Conservation (phyloP, 1,140 invertebrate species). For the Zaprionus kolodkinae region DNA sequence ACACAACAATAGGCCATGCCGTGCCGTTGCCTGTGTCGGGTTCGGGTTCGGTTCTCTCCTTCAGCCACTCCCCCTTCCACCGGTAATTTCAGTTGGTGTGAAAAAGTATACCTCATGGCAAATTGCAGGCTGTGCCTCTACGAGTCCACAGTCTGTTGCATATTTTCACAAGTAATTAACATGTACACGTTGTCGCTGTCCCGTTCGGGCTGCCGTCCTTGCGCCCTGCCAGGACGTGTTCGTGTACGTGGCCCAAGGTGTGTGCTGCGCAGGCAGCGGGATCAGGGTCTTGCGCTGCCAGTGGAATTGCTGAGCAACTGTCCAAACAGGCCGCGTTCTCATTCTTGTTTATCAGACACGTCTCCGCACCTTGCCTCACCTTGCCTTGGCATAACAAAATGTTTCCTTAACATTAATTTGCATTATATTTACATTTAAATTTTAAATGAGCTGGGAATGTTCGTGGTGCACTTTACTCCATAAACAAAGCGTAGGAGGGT, state of each 20-base stretch:
- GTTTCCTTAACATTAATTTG: slow-evolving; percentile 76
- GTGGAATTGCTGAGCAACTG: slow-evolving; percentile 60
- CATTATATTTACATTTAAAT: slow-evolving; percentile 80
- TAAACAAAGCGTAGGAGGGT: slow-evolving; percentile 1
- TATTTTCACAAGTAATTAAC: slow-evolving; percentile 83
- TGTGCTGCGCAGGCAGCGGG: not conserved
- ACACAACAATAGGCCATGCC: slow-evolving; percentile 51
- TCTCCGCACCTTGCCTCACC: slow-evolving; percentile 16
- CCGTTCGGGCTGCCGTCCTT: slow-evolving; percentile 49
- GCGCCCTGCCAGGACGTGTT: slow-evolving; percentile 47
- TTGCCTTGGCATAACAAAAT: slow-evolving; percentile 55
- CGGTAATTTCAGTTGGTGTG: slow-evolving; percentile 69
- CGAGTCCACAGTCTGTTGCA: slow-evolving; percentile 70
- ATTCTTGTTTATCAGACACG: slow-evolving; percentile 60
- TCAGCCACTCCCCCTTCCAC: slow-evolving; percentile 16
- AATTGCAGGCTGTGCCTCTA: slow-evolving; percentile 50
- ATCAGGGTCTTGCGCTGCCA: slow-evolving; percentile 6
- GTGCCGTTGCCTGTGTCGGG: slow-evolving; percentile 13
- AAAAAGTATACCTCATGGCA: slow-evolving; percentile 73
- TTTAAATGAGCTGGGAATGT: slow-evolving; percentile 58
- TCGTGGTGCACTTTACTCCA: slow-evolving; percentile 46
- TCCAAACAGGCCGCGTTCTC: slow-evolving; percentile 61
- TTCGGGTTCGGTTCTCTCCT: slow-evolving; percentile 13
- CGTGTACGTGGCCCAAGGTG: not conserved
- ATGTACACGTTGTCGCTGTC: slow-evolving; percentile 69